These are phyloP conservation scores for Pituophis catenifer DNA, from an alignment of 2,113 vertebrate genomes.

Conservation along the genomic window DNA sequence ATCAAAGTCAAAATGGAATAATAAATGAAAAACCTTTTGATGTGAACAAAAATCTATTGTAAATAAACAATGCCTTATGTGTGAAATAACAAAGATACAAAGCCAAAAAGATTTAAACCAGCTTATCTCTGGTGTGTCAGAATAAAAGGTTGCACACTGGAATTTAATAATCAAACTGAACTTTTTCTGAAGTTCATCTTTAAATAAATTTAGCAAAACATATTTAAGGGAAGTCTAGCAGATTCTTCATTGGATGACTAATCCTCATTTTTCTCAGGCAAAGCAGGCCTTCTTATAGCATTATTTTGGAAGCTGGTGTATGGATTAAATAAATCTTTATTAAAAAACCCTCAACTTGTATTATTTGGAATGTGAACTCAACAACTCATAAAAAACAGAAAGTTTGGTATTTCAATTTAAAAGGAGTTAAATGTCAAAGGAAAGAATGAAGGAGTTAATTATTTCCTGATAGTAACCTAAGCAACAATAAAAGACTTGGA, in stretches of 20 bases:
- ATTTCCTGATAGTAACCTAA: neutral
- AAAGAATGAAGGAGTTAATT: neutral
- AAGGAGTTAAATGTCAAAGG: neutral
- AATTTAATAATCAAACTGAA: neutral
- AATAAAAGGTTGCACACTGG: neutral
- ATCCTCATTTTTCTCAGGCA: neutral
- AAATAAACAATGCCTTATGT: conserved; percentile 29
- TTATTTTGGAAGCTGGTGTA: neutral
- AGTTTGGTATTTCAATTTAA: neutral
- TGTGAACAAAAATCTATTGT: conserved; percentile 12
- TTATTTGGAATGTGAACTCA: neutral
- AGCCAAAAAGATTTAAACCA: neutral
- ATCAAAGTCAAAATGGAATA: conserved; percentile 43
- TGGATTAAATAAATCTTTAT: neutral
- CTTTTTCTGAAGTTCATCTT: neutral
- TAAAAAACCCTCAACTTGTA: neutral
- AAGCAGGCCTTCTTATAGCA: neutral
- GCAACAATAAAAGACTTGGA: neutral
- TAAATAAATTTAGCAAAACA: neutral
- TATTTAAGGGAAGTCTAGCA: neutral
- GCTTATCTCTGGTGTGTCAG: neutral
- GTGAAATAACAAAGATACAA: neutral
- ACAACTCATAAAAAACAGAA: neutral
- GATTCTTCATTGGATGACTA: rapidly evolving
- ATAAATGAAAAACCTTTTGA: conserved; percentile 27